Evolutionary conservation across 2,888 invertebrate genomes (phyloP).

Genomic region (Neoitamus cyanurus): DNA sequence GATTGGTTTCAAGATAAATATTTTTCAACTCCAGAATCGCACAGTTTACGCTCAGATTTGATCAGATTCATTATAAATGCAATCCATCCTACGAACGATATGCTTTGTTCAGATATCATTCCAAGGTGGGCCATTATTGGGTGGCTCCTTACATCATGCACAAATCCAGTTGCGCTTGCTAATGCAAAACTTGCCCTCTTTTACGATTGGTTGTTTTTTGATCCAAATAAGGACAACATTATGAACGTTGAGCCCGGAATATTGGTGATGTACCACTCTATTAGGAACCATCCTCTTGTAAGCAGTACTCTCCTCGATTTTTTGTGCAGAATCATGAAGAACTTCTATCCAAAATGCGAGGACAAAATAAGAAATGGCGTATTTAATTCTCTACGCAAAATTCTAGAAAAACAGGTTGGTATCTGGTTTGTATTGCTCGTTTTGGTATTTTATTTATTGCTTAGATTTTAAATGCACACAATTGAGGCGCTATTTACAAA

Average conservation of each 20-base stretch:
- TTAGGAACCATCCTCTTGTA: slow-evolving; percentile 74
- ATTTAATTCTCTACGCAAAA: slow-evolving; percentile 64
- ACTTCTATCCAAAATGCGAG: slow-evolving; percentile 64
- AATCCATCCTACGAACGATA: slow-evolving; percentile 77
- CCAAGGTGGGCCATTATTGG: slow-evolving; percentile 79
- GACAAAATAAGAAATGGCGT: slow-evolving; percentile 67
- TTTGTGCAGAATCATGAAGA: slow-evolving; percentile 72
- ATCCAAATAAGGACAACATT: slow-evolving; percentile 74
- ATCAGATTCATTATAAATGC: slow-evolving; percentile 77
- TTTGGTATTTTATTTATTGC: not conserved
- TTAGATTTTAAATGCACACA: not conserved
- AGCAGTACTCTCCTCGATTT: slow-evolving; percentile 76
- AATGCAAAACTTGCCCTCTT: slow-evolving; percentile 76
- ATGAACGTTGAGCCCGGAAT: slow-evolving; percentile 80
- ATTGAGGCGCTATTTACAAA: too few relatives aligned
- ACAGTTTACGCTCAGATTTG: slow-evolving; percentile 75
- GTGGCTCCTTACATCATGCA: slow-evolving; percentile 76
- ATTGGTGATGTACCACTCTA: slow-evolving; percentile 76
- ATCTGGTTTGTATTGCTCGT: not conserved
- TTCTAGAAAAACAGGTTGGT: slow-evolving; percentile 78
- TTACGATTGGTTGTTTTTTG: slow-evolving; percentile 79
- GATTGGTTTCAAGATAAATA: slow-evolving; percentile 79
- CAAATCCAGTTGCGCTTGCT: slow-evolving; percentile 74
- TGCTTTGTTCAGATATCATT: slow-evolving; percentile 75
- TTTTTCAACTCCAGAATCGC: slow-evolving; percentile 75